Evolutionary conservation across 2,797 vertebrate species (phyloP).

Genomic region (Zalophus californianus): DNA sequence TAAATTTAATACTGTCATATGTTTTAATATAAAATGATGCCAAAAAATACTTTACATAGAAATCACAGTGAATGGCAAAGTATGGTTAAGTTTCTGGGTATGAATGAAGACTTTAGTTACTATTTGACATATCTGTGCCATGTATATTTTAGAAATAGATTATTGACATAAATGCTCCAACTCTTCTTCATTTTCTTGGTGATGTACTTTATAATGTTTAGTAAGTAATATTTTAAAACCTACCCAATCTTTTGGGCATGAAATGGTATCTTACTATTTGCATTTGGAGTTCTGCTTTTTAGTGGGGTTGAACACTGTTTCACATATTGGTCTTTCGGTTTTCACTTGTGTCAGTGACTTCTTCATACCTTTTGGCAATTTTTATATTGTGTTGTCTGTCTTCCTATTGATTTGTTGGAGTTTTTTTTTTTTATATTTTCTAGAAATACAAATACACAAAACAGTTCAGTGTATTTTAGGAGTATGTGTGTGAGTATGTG

Average conservation of each 20-base stretch:
- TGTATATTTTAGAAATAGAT: background rate
- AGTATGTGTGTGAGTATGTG: background rate
- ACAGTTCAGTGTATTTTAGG: background rate
- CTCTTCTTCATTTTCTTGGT: conserved; percentile 24
- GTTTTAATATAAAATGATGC: conserved; percentile 54
- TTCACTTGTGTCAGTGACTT: background rate
- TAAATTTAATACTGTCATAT: conserved; percentile 21
- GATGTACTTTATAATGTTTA: background rate
- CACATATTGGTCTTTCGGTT: background rate
- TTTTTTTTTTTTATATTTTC: background rate
- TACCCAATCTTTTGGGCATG: background rate
- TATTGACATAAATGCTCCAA: background rate
- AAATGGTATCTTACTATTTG: conserved; percentile 21
- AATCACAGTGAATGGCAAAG: background rate
- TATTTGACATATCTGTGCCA: background rate
- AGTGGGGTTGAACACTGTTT: background rate
- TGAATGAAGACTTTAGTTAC: background rate
- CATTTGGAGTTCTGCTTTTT: conserved; percentile 11
- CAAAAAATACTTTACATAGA: conserved; percentile 1
- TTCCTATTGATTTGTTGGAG: background rate
- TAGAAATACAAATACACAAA: background rate
- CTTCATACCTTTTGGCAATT: background rate
- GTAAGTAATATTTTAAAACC: conserved; percentile 36
- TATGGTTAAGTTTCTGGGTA: background rate
- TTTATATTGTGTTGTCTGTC: background rate